Base-by-base conservation (phyloP, 2,888 invertebrate species). In the Gandaritis pyraliata region DNA sequence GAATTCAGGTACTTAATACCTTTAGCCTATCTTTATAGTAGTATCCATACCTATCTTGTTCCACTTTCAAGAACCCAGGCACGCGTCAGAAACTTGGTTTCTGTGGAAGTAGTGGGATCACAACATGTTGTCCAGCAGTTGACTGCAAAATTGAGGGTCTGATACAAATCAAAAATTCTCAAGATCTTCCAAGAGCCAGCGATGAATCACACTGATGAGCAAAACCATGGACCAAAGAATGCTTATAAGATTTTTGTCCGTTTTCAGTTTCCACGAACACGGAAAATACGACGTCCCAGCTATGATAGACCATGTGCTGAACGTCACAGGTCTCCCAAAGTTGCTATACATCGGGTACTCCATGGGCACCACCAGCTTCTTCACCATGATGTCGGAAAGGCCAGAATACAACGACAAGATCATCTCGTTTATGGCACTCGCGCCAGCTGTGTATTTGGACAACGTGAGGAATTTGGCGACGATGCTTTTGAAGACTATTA, bases 311-410 rank as follows among this genome's bases (percentile, higher is more conserved):
- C 82, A 85, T 47, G 85, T 94, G 0, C 75, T 92, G 2, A 79
- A 87, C 63, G 78, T 88, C 39, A 92, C 90, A 23, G 80, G 91
- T 60, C 65, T 91, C 57, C 47, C 78, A 1, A 87, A 83, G 67
- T n/a, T 92, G 41, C 73, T 93, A 66, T 94, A 92, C 83, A 75
- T 94, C 16, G 94, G 94, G 1, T 94, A 94, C 78, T 94, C 94
- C 1, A 90, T 94, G 87, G 94, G 94, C 0, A 88, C 93, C 5
- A 93, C 93, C 30, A 90, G 86, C 6, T 93, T 93, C 70, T 92
- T 94, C 80, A 92, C 93, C 61, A 94, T 93, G 87, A 83, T 93
- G 73, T 86, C 93, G 0, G 85, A 89, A 65, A 83, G 83, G 59
- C 94, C 94, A 0, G 92, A 94, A 68, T 92, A 93, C 71, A 94